phyloP scores from a whole-genome alignment of 2,888 invertebrate genomes.

The Herminia tarsipennalis region DNA sequence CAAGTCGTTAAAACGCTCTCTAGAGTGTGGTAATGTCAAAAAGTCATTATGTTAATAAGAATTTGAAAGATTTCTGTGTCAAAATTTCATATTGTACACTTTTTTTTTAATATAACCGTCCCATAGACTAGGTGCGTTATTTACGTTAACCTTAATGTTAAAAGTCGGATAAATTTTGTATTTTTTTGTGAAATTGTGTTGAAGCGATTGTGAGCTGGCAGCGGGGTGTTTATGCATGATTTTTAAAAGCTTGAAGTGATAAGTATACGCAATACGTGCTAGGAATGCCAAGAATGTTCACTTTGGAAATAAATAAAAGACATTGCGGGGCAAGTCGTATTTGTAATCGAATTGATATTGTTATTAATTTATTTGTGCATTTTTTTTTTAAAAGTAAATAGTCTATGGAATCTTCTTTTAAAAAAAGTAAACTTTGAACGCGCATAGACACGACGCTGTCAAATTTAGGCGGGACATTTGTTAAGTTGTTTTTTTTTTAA shows the following conservation, averaged over 20 bases:
- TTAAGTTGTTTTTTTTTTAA: conserved; percentile 79
- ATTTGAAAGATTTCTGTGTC: conserved; percentile 8
- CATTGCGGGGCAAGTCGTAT: too few species aligned
- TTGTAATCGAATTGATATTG: too few species aligned
- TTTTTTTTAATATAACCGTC: conserved; percentile 35
- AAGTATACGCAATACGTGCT: background rate
- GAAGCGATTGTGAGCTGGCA: conserved; percentile 43
- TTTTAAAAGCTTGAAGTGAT: background rate
- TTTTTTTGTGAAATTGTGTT: conserved; percentile 22
- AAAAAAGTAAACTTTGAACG: background rate
- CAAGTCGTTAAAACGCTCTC: too few species aligned
- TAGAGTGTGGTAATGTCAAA: too few species aligned
- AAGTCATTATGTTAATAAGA: too few species aligned
- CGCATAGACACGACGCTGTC: conserved; percentile 45
- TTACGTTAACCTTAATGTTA: conserved; percentile 21
- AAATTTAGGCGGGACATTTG: conserved; percentile 59
- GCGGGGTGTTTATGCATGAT: conserved; percentile 21
- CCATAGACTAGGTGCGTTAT: conserved; percentile 22
- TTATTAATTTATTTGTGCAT: too few species aligned
- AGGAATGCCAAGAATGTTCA: too few species aligned
- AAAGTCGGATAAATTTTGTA: conserved; percentile 14
- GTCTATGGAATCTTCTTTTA: background rate
- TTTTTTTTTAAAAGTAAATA: too few species aligned
- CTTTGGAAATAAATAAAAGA: too few species aligned
- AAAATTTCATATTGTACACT: conserved; percentile 12